Conservation (phyloP, 2,888 invertebrate species). For the Gerosis bhagava region DNA sequence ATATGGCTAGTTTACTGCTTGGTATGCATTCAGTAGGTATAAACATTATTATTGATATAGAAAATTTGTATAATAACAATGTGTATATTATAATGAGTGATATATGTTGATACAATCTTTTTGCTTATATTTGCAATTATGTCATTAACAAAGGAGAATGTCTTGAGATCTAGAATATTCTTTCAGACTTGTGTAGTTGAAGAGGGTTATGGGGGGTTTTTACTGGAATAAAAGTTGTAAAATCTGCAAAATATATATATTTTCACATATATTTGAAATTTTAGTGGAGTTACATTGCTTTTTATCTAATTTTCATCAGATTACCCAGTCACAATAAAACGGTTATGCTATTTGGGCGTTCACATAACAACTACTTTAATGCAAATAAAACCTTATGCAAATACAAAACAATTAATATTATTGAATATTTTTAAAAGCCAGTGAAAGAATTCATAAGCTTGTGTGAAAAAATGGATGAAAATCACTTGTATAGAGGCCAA, state of each 20-base stretch:
- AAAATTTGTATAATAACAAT: constrained; percentile 11
- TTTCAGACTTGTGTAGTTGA: constrained; percentile 31
- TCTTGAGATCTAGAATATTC: constrained; percentile 62
- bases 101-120: no score
- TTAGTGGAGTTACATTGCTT: constrained; percentile 10
- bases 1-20: no score
- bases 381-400: constrained; percentile 17
- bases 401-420: constrained; percentile 15
- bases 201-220: constrained; percentile 27
- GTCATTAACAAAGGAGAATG: constrained; percentile 36
- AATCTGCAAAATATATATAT: constrained; percentile 29
- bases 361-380: constrained; percentile 12
- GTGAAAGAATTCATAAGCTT: constrained; percentile 31
- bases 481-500: constrained; percentile 68
- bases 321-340: constrained; percentile 13
- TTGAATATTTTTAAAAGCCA: constrained; percentile 12
- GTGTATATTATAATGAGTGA: no score
- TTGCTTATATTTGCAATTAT: no score
- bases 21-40: no score
- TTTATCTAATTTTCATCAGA: constrained; percentile 1
- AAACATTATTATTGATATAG: no score
- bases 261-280: constrained; percentile 21
- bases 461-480: constrained; percentile 57
- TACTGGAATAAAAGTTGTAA: constrained; percentile 36
- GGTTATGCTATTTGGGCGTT: constrained; percentile 12